Percentiles rank a stretch among this genome's conserved stretches.
phyloP scores from a whole-genome alignment of 1,140 invertebrate genomes.

The Andrena cerasifolii region DNA sequence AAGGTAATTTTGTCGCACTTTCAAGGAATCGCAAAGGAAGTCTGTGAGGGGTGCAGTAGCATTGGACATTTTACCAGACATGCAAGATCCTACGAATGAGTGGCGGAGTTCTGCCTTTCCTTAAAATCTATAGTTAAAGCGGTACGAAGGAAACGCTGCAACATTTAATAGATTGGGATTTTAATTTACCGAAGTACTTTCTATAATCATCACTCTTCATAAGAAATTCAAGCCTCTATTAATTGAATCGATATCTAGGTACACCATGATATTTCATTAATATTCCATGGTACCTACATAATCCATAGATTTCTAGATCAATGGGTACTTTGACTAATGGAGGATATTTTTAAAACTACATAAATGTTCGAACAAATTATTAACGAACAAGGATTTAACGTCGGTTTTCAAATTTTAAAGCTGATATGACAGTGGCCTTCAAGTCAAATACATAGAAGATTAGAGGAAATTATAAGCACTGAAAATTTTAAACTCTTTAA shows the following conservation, averaged over 20 bases:
- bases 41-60: conserved; percentile 11
- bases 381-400: no score
- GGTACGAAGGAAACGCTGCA: background rate
- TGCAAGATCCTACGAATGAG: conserved; percentile 23
- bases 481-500: no score
- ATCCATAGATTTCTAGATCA: no score
- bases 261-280: no score
- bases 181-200: conserved; percentile 9
- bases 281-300: no score
- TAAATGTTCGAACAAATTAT: no score
- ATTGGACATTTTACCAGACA: conserved; percentile 24
- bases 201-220: background rate
- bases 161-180: conserved; percentile 21
- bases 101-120: background rate
- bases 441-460: no score
- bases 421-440: no score
- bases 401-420: no score
- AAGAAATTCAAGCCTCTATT: background rate
- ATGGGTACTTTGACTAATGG: no score
- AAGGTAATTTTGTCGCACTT: conserved; percentile 41
- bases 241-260: background rate
- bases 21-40: conserved; percentile 33
- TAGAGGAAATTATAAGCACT: no score
- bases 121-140: conserved; percentile 23
- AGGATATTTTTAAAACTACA: no score